Percentiles rank a stretch among this genome's conserved stretches.
Conservation (phyloP, 2,888 invertebrate species). For the Pecten maximus region DNA sequence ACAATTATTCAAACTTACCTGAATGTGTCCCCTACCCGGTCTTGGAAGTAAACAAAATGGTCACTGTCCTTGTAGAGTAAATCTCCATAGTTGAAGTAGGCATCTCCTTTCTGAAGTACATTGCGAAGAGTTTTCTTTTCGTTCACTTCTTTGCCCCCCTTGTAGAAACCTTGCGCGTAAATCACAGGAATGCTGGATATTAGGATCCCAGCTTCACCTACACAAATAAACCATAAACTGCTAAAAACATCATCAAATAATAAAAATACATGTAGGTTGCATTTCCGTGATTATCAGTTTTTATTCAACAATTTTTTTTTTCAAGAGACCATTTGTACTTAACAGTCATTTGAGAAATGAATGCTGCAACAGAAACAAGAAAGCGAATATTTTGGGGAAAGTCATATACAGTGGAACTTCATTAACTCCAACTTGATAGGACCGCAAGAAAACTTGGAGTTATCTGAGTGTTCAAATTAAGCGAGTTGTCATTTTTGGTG, state of each 20-base stretch:
- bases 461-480: no score
- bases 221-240: neutral
- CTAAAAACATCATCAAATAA: neutral
- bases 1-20: no score
- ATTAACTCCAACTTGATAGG: no score
- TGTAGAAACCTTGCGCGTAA: constrained; percentile 86
- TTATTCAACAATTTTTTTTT: no score
- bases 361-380: no score
- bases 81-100: constrained; percentile 78
- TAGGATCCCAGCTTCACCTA: constrained; percentile 76
- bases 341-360: no score
- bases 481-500: no score
- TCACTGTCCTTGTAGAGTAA: constrained; percentile 73
- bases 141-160: constrained; percentile 90
- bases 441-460: no score
- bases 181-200: constrained; percentile 59
- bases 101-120: constrained; percentile 93
- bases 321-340: no score
- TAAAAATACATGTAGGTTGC: neutral
- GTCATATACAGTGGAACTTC: no score
- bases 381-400: no score
- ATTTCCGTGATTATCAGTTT: no score
- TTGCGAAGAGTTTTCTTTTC: constrained; percentile 94
- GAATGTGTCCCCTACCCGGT: constrained; percentile 79
- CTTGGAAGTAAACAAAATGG: constrained; percentile 77